Base-by-base conservation (phyloP, 2,888 invertebrate genomes). In the Stenodema calcarata region DNA sequence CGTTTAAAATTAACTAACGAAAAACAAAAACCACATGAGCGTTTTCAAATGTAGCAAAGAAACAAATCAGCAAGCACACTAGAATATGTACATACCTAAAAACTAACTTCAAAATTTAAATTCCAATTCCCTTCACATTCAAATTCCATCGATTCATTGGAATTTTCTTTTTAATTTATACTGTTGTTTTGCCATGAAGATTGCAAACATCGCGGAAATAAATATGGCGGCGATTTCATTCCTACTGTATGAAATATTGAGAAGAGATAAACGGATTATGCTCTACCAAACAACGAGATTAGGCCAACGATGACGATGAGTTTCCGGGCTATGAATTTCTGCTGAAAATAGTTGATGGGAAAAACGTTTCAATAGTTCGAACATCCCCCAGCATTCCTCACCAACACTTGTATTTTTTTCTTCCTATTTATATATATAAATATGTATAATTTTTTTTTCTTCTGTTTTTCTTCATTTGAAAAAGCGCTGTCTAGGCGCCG, bases 291-390 rank as follows among this genome's bases (percentile, higher is more conserved):
- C 28, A 44, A 47, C 50, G 80, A 28, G 30, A 50, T 82, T 82
- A 82, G 82, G 82, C 82, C 82, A 82, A 82, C 35, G 28, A n/a
- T 62, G 69, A 27, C 23, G 47, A 83, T 44, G 79, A 42, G 73
- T 70, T 18, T 44, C 69, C 47, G 44, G 84, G 84, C 84, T 84
- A 84, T 84, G 84, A 84, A 84, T 84, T 84, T 84, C 84, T 84
- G 84, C 84, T 84, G 47, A 54, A 44, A 47, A 75, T 27, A n/a
- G 35, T 69, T 69, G 27, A 23, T 6, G n/a, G 62, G 62, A 62
- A 62, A 62, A 62, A 62, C 23, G 62, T 62, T 44, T 27, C 44
- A 16, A 44, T 44, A 27, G 18, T 82, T 82, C 44, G 50, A 50
- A 14, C 54, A 35, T 73, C 18, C 84, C 75, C 84, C 73, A 80